Conservation (phyloP, 2,797 vertebrate species). For the Tolypeutes matacus region DNA sequence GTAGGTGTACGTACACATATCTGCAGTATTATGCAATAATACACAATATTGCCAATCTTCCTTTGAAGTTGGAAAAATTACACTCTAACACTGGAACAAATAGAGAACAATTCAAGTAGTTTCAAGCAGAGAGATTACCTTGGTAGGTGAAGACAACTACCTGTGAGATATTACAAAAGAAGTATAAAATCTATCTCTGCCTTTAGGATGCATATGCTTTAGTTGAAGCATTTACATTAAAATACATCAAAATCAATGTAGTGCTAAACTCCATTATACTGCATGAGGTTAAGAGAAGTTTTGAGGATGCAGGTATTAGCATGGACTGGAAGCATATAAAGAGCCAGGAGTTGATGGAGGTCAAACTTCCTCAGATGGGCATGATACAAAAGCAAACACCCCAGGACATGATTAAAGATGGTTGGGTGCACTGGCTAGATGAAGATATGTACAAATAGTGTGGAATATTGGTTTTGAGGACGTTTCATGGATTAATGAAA, state of each 20-base stretch:
- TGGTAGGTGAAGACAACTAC: background rate
- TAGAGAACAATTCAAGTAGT: background rate
- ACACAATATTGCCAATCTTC: background rate
- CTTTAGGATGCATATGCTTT: background rate
- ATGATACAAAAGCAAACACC: background rate
- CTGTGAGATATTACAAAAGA: background rate
- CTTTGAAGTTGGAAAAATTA: conserved; percentile 27
- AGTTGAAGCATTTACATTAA: conserved; percentile 22
- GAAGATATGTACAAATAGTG: background rate
- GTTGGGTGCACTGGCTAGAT: background rate
- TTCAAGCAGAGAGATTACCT: background rate
- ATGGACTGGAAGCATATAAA: background rate
- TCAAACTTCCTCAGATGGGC: background rate
- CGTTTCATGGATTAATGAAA: background rate
- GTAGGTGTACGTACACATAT: background rate
- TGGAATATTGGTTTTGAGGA: conserved; percentile 22
- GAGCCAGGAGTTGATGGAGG: background rate
- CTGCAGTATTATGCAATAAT: background rate
- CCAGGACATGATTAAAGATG: background rate
- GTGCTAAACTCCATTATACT: background rate
- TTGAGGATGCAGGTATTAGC: background rate
- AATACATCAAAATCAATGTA: background rate
- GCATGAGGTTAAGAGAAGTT: background rate
- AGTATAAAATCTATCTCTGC: background rate
- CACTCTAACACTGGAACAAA: background rate